Evolutionary conservation across 2,888 invertebrate species (phyloP).

Genomic region (Heliconius ethilla): DNA sequence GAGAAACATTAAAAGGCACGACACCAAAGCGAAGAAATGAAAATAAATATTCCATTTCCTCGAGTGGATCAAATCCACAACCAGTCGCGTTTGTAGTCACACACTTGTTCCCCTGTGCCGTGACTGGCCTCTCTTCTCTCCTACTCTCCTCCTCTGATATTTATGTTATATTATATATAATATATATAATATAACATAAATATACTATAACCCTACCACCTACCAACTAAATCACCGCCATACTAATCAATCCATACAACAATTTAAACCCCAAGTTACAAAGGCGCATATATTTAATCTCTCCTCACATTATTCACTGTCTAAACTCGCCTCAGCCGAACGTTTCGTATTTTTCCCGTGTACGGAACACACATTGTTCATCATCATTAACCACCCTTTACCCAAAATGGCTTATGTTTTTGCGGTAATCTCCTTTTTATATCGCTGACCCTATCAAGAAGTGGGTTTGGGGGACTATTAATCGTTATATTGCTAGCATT

Average conservation of each 20-base stretch:
- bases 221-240: background rate
- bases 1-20: too few species aligned
- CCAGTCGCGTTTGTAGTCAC: too few species aligned
- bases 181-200: too few species aligned
- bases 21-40: too few species aligned
- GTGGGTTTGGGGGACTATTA: slow-evolving; percentile 11
- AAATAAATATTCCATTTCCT: too few species aligned
- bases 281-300: slow-evolving; percentile 32
- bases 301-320: slow-evolving; percentile 43
- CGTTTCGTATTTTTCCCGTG: slow-evolving; percentile 43
- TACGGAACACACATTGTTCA: slow-evolving; percentile 42
- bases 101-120: too few species aligned
- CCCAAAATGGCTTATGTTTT: slow-evolving; percentile 32
- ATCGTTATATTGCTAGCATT: slow-evolving; percentile 20
- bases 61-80: too few species aligned
- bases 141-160: too few species aligned
- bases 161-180: too few species aligned
- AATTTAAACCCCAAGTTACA: slow-evolving; percentile 2
- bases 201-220: too few species aligned
- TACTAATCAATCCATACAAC: slow-evolving; percentile 8
- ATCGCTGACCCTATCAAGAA: slow-evolving; percentile 25
- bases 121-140: too few species aligned
- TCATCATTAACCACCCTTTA: slow-evolving; percentile 42
- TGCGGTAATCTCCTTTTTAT: slow-evolving; percentile 34
- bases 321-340: slow-evolving; percentile 40